Evolutionary conservation across 2,888 invertebrate species (phyloP).

Genomic region (Tenodera sinensis): DNA sequence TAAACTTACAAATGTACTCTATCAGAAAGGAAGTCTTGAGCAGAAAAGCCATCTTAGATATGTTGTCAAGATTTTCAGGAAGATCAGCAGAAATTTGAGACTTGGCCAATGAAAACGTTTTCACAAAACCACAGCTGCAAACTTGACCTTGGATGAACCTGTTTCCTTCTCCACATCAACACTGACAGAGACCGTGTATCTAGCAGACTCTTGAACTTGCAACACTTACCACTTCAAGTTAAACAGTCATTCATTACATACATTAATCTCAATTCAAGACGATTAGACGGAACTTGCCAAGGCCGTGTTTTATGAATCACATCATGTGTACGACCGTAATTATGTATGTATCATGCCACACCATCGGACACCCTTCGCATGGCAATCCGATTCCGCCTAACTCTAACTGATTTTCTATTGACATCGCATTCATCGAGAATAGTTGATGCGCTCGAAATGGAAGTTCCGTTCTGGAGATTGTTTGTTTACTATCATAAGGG

Average conservation of each 20-base stretch:
- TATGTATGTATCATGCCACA: background rate
- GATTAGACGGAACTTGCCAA: background rate
- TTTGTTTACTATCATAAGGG: too few species aligned
- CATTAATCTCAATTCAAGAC: constrained; percentile 1
- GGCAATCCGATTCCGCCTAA: too few species aligned
- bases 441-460: too few species aligned
- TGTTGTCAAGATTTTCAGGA: too few species aligned
- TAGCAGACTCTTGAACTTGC: background rate
- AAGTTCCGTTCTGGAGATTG: too few species aligned
- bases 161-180: background rate
- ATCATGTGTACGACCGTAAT: background rate
- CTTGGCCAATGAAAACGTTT: background rate
- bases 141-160: background rate
- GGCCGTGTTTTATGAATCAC: background rate
- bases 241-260: background rate
- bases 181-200: background rate
- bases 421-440: too few species aligned
- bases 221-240: background rate
- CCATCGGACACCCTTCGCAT: background rate
- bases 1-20: too few species aligned
- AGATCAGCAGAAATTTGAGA: background rate
- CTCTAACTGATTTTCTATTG: too few species aligned
- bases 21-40: too few species aligned
- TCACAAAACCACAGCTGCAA: background rate
- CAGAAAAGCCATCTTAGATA: too few species aligned